These are phyloP conservation scores for Ptilodon capucinus DNA, from an alignment of 2,888 invertebrate genomes.

Conservation along the genomic window DNA sequence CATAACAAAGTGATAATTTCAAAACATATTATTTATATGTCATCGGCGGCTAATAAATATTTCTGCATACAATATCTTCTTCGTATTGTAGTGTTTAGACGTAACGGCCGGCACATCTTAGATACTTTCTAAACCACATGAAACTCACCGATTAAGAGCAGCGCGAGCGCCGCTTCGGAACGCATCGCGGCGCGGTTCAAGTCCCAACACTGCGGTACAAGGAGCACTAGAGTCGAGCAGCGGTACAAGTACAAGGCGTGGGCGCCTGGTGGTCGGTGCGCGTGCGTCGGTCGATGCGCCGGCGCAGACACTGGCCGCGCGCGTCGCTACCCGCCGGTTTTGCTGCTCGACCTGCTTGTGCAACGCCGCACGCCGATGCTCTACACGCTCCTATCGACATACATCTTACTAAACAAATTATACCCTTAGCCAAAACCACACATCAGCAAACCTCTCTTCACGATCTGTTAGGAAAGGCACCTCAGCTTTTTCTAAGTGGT, in stretches of 20 bases:
- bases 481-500: no score
- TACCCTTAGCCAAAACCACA: no score
- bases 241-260: background rate
- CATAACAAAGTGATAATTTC: background rate
- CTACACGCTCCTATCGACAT: background rate
- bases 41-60: background rate
- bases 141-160: slow-evolving; percentile 50
- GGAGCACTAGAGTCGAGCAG: slow-evolving; percentile 1
- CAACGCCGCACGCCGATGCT: slow-evolving; percentile 9
- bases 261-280: slow-evolving; percentile 3
- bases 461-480: no score
- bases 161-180: slow-evolving; percentile 29
- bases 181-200: slow-evolving; percentile 15
- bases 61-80: background rate
- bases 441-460: no score
- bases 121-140: background rate
- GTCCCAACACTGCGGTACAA: background rate
- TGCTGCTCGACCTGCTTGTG: slow-evolving; percentile 12
- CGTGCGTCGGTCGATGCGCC: slow-evolving; percentile 22
- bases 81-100: no score
- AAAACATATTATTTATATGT: background rate
- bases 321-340: slow-evolving; percentile 20
- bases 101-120: background rate
- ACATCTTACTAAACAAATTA: no score
- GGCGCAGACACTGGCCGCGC: slow-evolving; percentile 27